Percentiles rank a stretch among this genome's conserved stretches.
Conservation (phyloP, 2,113 vertebrate species). For the Sphaerodactylus townsendi region DNA sequence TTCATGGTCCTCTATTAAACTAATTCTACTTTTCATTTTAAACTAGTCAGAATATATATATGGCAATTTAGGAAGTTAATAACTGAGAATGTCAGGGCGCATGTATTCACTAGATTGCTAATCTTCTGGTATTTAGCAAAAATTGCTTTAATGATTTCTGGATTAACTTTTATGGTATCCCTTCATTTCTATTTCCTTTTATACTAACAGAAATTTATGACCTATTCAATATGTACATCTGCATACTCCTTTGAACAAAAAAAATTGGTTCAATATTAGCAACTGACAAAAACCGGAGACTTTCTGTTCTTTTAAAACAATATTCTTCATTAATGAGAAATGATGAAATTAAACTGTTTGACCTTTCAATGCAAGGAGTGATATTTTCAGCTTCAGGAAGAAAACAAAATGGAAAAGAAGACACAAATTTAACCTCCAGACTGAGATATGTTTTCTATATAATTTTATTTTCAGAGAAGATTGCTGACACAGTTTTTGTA, state of each 20-base stretch:
- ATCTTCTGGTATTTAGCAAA: slow-evolving; percentile 30
- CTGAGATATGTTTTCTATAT: background rate
- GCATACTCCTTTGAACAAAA: background rate
- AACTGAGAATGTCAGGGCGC: slow-evolving; percentile 22
- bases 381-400: background rate
- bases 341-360: background rate
- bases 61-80: slow-evolving; percentile 28
- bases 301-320: background rate
- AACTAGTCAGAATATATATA: background rate
- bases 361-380: background rate
- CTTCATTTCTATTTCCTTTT: background rate
- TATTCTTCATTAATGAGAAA: slow-evolving; percentile 18
- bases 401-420: background rate
- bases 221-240: slow-evolving; percentile 1
- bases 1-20: slow-evolving; percentile 17
- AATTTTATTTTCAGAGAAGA: background rate
- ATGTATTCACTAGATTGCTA: slow-evolving; percentile 26
- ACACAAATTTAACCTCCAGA: background rate
- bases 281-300: slow-evolving; percentile 7
- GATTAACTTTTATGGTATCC: background rate
- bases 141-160: slow-evolving; percentile 29
- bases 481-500: background rate
- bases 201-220: slow-evolving; percentile 16
- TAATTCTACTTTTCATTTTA: slow-evolving; percentile 15
- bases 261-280: background rate